Base-by-base conservation (phyloP, 1,140 invertebrate species). In the Branchinecta lynchi region DNA sequence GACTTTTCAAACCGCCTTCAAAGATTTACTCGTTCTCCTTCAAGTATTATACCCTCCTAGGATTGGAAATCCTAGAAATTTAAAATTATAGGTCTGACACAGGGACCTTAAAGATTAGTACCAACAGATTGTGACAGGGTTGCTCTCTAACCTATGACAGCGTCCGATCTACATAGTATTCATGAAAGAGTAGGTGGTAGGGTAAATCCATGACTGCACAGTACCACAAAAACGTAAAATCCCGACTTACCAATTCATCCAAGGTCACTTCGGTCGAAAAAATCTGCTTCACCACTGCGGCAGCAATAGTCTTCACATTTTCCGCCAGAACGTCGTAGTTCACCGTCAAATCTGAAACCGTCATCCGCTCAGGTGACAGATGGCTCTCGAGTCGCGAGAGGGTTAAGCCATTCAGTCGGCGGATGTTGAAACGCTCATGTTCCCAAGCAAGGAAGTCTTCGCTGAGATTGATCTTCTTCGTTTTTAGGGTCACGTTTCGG, bases 401-500 rank as follows among this genome's bases (percentile, higher is more conserved):
- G 9, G 94, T 98, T 74, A 96, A 89, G 0, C 93, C 93, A 43
- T 92, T 87, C 71, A 97, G 83, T 72, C 93, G 83, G 71, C 90
- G 84, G 74, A 98, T 93, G 76, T 92, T 95, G 78, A 90, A 98
- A 74, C 93, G 82, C 78, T 98, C 96, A 76, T 99, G 96, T 77
- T 98, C 95, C 96, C 96, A 99, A 0, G 92, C 89, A 44, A 98
- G 78, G 69, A 86, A 83, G 70, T 93, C 90, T 68, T 97, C 92
- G 0, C 92, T 92, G n/a, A 98, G 80, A 82, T 97, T 96, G 72
- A 98, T 98, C 81, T 98, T 98, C 78, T 97, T 97, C 67, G 92
- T 84, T 74, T 91, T 86, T 43, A 93, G 83, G 7, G 82, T 83
- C 0, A 87, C 75, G 20, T 81, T 78, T 10, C 77, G 74, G 72